Conservation (phyloP, 2,113 vertebrate species). For the Amia ocellicauda region DNA sequence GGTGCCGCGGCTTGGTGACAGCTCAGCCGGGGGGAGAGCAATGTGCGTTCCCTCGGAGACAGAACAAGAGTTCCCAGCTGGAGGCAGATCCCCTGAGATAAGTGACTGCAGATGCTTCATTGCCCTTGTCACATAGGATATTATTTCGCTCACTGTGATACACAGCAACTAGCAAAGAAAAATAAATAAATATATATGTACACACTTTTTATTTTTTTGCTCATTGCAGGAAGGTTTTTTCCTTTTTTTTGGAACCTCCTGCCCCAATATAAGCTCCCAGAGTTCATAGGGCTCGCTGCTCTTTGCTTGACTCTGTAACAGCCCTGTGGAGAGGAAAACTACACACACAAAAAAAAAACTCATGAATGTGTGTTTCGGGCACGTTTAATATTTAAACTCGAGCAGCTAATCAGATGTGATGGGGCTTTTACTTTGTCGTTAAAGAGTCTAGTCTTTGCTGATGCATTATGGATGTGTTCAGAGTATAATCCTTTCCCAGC, state of each 20-base stretch:
- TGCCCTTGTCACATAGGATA: conserved; percentile 12
- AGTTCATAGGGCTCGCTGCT: neutral
- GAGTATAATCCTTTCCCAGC: too few relatives aligned
- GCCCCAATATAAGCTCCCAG: too few relatives aligned
- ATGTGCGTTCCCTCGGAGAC: neutral
- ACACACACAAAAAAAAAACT: neutral
- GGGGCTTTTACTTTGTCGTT: too few relatives aligned
- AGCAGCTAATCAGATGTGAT: too few relatives aligned
- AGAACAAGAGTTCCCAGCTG: conserved; percentile 1
- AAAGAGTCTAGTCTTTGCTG: too few relatives aligned
- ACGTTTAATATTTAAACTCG: too few relatives aligned
- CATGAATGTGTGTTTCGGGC: too few relatives aligned
- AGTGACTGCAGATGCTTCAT: conserved; percentile 13
- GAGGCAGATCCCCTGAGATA: conserved; percentile 7
- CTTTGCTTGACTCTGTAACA: neutral
- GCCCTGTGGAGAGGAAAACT: neutral
- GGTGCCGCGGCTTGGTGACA: neutral
- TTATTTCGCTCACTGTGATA: neutral
- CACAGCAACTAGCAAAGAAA: conserved; percentile 2
- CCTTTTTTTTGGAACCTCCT: too few relatives aligned
- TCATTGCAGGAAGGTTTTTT: neutral
- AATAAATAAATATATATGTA: neutral
- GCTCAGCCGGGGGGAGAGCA: neutral
- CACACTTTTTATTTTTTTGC: neutral
- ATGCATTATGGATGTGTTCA: too few relatives aligned